Conservation (phyloP, 1,140 invertebrate genomes). For the Nasonia longicornis region DNA sequence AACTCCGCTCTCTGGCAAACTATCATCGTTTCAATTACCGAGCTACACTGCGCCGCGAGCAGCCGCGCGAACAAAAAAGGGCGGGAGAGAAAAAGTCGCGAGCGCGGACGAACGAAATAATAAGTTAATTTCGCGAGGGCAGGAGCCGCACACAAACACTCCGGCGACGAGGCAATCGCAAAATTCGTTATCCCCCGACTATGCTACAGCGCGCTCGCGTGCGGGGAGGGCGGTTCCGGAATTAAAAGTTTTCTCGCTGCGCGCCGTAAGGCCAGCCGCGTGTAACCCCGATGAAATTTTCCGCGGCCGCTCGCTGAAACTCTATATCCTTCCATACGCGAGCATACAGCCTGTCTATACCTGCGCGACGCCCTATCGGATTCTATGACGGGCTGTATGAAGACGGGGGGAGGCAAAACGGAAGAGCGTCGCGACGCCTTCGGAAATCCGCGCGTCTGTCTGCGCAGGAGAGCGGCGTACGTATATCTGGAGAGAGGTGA, state of each 20-base stretch:
- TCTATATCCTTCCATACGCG: neutral
- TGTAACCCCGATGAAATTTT: conserved; percentile 38
- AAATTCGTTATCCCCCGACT: conserved; percentile 31
- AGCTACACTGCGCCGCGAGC: neutral
- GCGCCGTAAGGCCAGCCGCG: neutral
- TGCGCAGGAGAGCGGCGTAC: neutral
- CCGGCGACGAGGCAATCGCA: neutral
- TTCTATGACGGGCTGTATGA: neutral
- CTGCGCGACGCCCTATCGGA: neutral
- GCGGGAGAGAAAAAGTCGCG: too few relatives aligned
- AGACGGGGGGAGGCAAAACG: neutral
- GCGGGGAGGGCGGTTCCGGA: neutral
- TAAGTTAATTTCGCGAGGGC: neutral
- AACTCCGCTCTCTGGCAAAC: neutral
- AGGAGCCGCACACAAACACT: neutral
- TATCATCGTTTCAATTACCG: neutral
- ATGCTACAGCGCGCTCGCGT: too few relatives aligned
- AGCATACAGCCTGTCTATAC: neutral
- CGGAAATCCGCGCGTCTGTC: conserved; percentile 16
- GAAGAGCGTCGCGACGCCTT: neutral
- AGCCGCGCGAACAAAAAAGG: too few relatives aligned
- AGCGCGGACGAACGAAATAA: neutral
- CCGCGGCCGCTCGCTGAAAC: neutral
- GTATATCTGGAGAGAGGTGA: neutral
- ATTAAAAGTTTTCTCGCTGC: conserved; percentile 29